phyloP scores from a whole-genome alignment of 2,113 vertebrate species.

The Abramis brama region DNA sequence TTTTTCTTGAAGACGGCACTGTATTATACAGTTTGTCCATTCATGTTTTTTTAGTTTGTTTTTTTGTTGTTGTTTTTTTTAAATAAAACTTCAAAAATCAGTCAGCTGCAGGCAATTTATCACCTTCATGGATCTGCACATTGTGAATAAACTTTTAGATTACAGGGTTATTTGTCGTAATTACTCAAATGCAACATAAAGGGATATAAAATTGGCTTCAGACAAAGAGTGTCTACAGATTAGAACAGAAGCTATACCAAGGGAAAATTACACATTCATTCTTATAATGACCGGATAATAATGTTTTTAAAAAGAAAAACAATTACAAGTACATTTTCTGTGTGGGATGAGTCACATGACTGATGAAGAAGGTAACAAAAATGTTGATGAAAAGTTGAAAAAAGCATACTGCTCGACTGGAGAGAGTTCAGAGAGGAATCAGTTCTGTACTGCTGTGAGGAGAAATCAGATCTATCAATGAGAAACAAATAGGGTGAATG shows the following conservation, averaged over 20 bases:
- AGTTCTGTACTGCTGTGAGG: slow-evolving; percentile 9
- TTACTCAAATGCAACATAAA: neutral
- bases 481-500: slow-evolving; percentile 14
- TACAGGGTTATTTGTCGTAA: slow-evolving; percentile 2
- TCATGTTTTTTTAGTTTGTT: neutral
- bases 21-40: neutral
- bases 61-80: too few relatives aligned
- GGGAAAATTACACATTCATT: slow-evolving; percentile 23
- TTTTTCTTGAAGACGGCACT: neutral
- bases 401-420: neutral
- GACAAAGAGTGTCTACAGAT: slow-evolving; percentile 8
- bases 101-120: neutral
- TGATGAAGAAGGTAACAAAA: neutral
- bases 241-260: neutral
- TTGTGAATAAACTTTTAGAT: neutral
- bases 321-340: neutral
- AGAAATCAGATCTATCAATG: slow-evolving; percentile 26
- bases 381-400: neutral
- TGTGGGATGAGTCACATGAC: neutral
- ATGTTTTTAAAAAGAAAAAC: slow-evolving; percentile 15
- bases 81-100: neutral
- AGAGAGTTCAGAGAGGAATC: neutral
- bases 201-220: neutral
- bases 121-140: slow-evolving; percentile 1
- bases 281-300: slow-evolving; percentile 3